A percentile compares a stretch with the other conserved stretches of the same genome.
These are phyloP conservation scores for Caenorhabditis sp. DNA, from an alignment of 2,888 invertebrate species.

Conservation along the genomic window DNA sequence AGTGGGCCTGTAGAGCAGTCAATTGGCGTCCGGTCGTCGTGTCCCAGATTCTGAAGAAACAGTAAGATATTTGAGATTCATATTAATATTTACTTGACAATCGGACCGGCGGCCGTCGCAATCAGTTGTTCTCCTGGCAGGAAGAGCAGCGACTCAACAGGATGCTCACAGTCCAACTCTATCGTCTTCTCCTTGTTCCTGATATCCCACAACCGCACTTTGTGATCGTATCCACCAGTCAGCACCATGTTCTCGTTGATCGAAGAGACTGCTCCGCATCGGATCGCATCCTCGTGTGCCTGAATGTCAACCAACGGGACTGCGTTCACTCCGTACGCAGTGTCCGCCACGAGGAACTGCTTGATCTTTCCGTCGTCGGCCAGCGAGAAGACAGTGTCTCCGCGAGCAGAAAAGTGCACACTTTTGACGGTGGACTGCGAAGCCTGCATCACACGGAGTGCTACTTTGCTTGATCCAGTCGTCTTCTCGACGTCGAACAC, in stretches of 20 bases:
- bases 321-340: constrained; percentile 56
- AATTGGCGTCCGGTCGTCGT: constrained; percentile 89
- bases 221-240: constrained; percentile 77
- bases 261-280: constrained; percentile 67
- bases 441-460: constrained; percentile 61
- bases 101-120: constrained; percentile 86
- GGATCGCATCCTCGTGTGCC: constrained; percentile 74
- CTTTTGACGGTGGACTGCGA: constrained; percentile 51
- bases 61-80: background rate
- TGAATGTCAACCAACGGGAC: constrained; percentile 55
- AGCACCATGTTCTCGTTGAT: constrained; percentile 69
- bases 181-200: constrained; percentile 55
- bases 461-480: constrained; percentile 83
- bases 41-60: constrained; percentile 86
- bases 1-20: constrained; percentile 90
- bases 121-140: constrained; percentile 92
- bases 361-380: constrained; percentile 76
- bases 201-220: constrained; percentile 89
- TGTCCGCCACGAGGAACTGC: constrained; percentile 69
- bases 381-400: constrained; percentile 66
- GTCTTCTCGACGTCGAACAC: constrained; percentile 87
- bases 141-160: constrained; percentile 91
- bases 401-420: constrained; percentile 56
- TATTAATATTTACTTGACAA: constrained; percentile 53
- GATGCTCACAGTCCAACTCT: constrained; percentile 88